These are phyloP conservation scores for Teinopalpus imperialis DNA, from an alignment of 2,888 invertebrate genomes.

Conservation along the genomic window DNA sequence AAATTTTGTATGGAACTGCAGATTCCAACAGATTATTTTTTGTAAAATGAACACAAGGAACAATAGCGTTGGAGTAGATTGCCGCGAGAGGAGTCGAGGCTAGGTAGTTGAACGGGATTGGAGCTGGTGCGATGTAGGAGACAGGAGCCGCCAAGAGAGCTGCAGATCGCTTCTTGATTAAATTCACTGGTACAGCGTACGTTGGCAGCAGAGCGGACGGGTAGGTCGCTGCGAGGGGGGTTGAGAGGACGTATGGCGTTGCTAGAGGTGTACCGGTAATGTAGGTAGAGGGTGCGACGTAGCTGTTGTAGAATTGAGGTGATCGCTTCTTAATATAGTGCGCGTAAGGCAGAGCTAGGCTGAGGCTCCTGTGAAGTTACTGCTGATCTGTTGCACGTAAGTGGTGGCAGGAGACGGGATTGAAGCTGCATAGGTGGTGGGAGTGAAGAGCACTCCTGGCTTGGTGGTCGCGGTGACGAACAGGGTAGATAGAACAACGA, in stretches of 20 bases:
- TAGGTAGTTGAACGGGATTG: slow-evolving; percentile 1
- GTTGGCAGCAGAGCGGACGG: not conserved
- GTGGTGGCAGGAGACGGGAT: slow-evolving; percentile 29
- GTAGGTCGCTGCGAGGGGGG: not conserved
- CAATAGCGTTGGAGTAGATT: too few relatives aligned
- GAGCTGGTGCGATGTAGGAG: slow-evolving; percentile 1
- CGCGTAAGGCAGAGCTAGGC: slow-evolving; percentile 33
- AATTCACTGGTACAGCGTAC: slow-evolving; percentile 6
- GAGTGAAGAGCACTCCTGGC: slow-evolving; percentile 34
- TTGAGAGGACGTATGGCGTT: not conserved
- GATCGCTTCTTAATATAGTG: slow-evolving; percentile 57
- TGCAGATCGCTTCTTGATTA: slow-evolving; percentile 15
- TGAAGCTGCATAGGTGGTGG: not conserved
- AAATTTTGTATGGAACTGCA: too few relatives aligned
- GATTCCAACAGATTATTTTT: too few relatives aligned
- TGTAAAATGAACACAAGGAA: too few relatives aligned
- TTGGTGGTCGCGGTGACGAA: slow-evolving; percentile 67
- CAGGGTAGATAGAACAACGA: slow-evolving; percentile 72
- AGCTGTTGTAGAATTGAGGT: slow-evolving; percentile 30
- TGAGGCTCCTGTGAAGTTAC: slow-evolving; percentile 40
- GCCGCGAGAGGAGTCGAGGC: not conserved
- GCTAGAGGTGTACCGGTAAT: slow-evolving; percentile 36
- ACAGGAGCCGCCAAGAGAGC: not conserved
- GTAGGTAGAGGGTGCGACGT: slow-evolving; percentile 32
- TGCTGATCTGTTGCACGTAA: slow-evolving; percentile 28